Percentiles rank a stretch among this genome's conserved stretches.
These are phyloP conservation scores for Helostoma temminkii DNA, from an alignment of 2,797 vertebrate genomes.

Conservation along the genomic window DNA sequence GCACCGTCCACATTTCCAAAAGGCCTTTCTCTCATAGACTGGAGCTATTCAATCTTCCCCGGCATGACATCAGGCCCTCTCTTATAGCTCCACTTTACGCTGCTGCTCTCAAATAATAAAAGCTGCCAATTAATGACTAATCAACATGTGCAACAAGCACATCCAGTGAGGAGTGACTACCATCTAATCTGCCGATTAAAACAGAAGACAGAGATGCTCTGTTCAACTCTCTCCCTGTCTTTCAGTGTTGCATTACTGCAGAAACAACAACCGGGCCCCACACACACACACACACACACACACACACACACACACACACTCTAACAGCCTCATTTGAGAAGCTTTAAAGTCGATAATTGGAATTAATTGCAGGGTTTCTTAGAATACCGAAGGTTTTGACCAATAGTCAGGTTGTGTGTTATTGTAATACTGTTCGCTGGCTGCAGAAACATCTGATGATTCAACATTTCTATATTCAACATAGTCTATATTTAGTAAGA, in stretches of 20 bases:
- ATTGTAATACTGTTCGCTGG: neutral
- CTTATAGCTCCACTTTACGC: conserved; percentile 81
- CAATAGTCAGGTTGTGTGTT: neutral
- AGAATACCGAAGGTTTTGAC: neutral
- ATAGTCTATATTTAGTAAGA: neutral
- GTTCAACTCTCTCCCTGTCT: conserved; percentile 60
- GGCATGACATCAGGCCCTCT: conserved; percentile 81
- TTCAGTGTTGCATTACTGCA: conserved; percentile 50
- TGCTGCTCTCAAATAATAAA: conserved; percentile 83
- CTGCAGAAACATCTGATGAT: neutral
- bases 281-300: conserved; percentile 15
- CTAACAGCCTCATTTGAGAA: conserved; percentile 25
- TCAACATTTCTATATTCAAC: conserved; percentile 1
- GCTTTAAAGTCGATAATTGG: conserved; percentile 23
- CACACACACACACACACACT: conserved; percentile 1
- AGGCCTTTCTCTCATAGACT: conserved; percentile 80
- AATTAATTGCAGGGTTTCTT: conserved; percentile 20
- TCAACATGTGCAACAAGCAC: conserved; percentile 82
- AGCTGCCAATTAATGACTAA: conserved; percentile 84
- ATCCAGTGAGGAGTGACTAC: conserved; percentile 80
- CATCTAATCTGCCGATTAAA: conserved; percentile 81
- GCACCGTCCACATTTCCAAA: conserved; percentile 81
- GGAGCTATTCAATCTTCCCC: conserved; percentile 80
- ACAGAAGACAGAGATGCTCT: conserved; percentile 79
- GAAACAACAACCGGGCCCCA: conserved; percentile 36